Percentiles rank a stretch among this genome's conserved stretches.
Evolutionary conservation across 2,113 vertebrate genomes (phyloP).

Genomic region (Anser brachyrhynchus): DNA sequence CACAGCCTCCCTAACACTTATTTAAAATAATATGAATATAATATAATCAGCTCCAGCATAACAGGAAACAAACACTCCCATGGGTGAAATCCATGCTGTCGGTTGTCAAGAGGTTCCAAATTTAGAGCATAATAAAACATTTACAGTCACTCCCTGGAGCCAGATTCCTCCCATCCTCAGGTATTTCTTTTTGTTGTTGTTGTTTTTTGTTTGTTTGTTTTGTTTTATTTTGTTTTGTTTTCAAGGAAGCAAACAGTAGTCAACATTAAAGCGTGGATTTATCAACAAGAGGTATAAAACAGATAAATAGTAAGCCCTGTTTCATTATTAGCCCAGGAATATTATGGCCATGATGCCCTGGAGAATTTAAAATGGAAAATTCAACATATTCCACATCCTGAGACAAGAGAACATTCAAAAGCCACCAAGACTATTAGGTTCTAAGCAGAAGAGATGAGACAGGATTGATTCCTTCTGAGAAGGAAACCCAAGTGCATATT

Average conservation of each 20-base stretch:
- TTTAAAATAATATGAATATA: conserved; percentile 16
- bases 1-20: neutral
- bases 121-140: conserved; percentile 20
- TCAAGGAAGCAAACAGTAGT: neutral
- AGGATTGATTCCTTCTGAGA: neutral
- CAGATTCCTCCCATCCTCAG: neutral
- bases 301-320: neutral
- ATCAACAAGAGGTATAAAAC: neutral
- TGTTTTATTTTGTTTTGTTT: neutral
- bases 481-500: neutral
- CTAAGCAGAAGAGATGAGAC: neutral
- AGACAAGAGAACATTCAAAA: neutral
- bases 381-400: neutral
- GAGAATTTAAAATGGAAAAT: neutral
- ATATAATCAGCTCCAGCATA: neutral
- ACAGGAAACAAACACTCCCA: neutral
- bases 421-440: neutral
- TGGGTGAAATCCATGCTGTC: conserved; percentile 2
- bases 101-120: neutral
- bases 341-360: fast-evolving
- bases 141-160: neutral
- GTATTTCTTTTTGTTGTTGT: neutral
- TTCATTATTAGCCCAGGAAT: neutral
- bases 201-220: too few relatives aligned
- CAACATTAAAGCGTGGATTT: neutral